Base-by-base conservation (phyloP, 2,113 vertebrate species). In the Carollia perspicillata region DNA sequence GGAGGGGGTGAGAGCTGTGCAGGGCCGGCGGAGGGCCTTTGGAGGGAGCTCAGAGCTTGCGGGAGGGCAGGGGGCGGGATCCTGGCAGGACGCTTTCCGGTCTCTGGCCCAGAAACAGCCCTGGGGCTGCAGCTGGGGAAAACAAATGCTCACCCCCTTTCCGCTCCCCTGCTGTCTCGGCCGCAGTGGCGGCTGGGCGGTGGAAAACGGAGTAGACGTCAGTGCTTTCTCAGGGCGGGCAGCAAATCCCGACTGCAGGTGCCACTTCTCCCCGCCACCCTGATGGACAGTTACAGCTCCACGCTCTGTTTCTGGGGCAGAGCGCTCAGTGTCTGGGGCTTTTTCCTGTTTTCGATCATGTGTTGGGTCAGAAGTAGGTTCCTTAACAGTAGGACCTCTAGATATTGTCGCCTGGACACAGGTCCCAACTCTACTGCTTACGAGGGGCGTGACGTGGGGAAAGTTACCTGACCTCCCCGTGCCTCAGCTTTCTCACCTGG, bases 61-160 rank as follows among this genome's bases (percentile, higher is more conserved):
- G 28, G 23, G 58, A 75, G 37, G 0, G 0, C 13, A 4, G 7
- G 6, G 2, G 7, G 18, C 30, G 1, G 37, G 26, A 11, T 18
- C 93, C 81, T 30, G 17, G 47, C 35, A 44, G 37, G 16, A 28
- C 5, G 5, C 6, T 51, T 9, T 22, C 12, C 68, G 81, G 47
- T 79, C 71, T 14, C 16, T 10, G 33, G n/a, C 22, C 11, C 47
- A 13, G 47, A 17, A 17, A 53, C 35, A 80, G 14, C 37, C 65
- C 40, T 2, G 35, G 7, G 13, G 30, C 47, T 49, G 9, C 9
- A 66, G 40, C 33, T 66, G 53, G 33, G 60, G 69, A 47, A 42
- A 51, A 78, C 44, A 69, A 20, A 44, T 37, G 22, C 26, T 28
- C 8, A 18, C 17, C n/a, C 35, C 5, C 40, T 92, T 85, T 53